phyloP scores from a whole-genome alignment of 2,888 invertebrate species.

The Agrenia bidenticulata region DNA sequence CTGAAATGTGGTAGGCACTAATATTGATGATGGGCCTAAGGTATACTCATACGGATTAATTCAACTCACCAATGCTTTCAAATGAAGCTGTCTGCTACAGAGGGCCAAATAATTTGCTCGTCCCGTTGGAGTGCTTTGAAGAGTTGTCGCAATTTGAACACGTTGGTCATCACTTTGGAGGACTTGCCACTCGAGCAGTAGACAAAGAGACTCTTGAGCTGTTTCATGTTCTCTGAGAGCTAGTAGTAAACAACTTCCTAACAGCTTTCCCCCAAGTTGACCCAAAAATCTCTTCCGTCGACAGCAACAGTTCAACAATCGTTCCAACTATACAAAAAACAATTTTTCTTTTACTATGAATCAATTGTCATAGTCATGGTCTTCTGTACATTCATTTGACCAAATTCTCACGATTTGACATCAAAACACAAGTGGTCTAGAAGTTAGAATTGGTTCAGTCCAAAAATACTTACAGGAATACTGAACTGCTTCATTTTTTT shows the following conservation, averaged over 20 bases:
- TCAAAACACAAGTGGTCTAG: no score
- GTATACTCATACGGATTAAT: conserved; percentile 15
- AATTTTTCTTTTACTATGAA: no score
- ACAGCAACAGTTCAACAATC: conserved; percentile 68
- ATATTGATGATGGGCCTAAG: no score
- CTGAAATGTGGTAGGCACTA: not conserved
- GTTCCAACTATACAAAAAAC: conserved; percentile 60
- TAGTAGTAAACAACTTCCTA: conserved; percentile 70
- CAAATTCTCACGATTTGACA: no score
- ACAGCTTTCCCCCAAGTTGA: conserved; percentile 67
- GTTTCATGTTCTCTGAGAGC: conserved; percentile 68
- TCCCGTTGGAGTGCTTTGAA: conserved; percentile 71
- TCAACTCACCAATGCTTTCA: conserved; percentile 68
- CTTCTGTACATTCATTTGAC: no score
- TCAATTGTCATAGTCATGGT: no score
- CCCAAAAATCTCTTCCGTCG: conserved; percentile 72
- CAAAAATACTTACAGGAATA: no score
- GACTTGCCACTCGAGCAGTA: conserved; percentile 76
- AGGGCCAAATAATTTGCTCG: conserved; percentile 68
- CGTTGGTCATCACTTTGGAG: conserved; percentile 62
- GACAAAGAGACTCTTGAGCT: conserved; percentile 69
- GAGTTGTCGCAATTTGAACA: conserved; percentile 69
- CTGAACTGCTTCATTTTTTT: no score
- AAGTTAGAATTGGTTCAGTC: no score
- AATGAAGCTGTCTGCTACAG: conserved; percentile 71